phyloP scores from a whole-genome alignment of 2,888 invertebrate species.

The Zaprionus lineosus region DNA sequence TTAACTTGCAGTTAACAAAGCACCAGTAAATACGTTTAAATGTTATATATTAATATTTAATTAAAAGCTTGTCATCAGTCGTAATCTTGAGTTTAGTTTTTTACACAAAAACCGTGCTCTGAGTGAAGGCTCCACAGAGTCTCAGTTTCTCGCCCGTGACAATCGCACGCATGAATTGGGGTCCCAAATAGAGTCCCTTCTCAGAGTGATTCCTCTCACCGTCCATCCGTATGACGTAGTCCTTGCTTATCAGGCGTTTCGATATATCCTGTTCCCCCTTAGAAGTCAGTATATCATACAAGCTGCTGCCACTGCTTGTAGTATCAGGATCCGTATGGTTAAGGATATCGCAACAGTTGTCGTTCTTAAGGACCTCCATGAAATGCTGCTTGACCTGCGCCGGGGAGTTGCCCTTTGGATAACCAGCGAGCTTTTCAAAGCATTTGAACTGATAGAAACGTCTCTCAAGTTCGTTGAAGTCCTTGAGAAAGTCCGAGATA shows the following conservation, averaged over 20 bases:
- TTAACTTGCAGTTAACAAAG: slow-evolving; percentile 28
- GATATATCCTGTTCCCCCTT: slow-evolving; percentile 59
- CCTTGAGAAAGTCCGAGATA: slow-evolving; percentile 44
- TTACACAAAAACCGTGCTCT: slow-evolving; percentile 87
- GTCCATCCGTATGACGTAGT: slow-evolving; percentile 83
- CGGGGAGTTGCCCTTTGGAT: slow-evolving; percentile 27
- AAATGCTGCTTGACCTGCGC: slow-evolving; percentile 62
- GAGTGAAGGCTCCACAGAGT: slow-evolving; percentile 90
- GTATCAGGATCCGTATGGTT: slow-evolving; percentile 45
- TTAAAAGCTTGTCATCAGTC: too few species aligned
- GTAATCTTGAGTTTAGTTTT: neutral
- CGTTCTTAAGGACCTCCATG: slow-evolving; percentile 62
- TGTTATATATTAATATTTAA: neutral
- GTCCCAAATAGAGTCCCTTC: slow-evolving; percentile 72
- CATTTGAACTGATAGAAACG: slow-evolving; percentile 80
- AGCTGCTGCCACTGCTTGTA: slow-evolving; percentile 19
- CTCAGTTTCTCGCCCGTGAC: slow-evolving; percentile 87
- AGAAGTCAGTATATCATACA: slow-evolving; percentile 55
- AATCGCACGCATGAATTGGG: slow-evolving; percentile 85
- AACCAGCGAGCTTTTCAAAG: slow-evolving; percentile 68
- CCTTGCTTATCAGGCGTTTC: slow-evolving; percentile 81
- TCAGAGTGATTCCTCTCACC: slow-evolving; percentile 67
- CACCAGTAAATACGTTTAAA: slow-evolving; percentile 33
- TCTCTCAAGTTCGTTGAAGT: slow-evolving; percentile 70
- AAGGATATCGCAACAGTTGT: slow-evolving; percentile 59